Evolutionary conservation across 2,113 vertebrate species (phyloP).

Genomic region (Eulemur macaco): DNA sequence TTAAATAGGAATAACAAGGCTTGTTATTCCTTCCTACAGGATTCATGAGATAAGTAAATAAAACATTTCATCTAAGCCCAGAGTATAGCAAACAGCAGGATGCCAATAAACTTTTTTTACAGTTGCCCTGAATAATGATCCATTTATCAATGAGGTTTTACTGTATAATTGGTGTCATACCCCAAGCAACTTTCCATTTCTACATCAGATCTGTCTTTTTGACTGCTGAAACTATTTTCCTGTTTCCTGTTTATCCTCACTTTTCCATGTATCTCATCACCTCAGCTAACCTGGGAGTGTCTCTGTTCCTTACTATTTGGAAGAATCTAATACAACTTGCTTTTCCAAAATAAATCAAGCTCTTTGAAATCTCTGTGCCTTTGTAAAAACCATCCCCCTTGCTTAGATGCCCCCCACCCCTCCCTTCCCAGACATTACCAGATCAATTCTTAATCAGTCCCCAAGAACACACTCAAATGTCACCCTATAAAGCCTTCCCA

Average conservation of each 20-base stretch:
- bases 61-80: neutral
- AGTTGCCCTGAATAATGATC: neutral
- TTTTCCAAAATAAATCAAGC: neutral
- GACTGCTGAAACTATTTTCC: neutral
- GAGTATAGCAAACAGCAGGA: neutral
- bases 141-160: neutral
- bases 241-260: conserved; percentile 7
- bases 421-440: neutral
- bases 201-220: neutral
- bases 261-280: neutral
- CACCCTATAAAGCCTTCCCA: neutral
- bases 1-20: neutral
- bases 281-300: neutral
- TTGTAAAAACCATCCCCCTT: neutral
- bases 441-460: neutral
- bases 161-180: neutral
- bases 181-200: neutral
- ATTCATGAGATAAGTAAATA: neutral
- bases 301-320: neutral
- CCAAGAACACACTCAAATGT: neutral
- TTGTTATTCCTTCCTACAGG: neutral
- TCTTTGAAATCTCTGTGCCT: neutral
- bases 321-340: neutral
- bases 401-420: neutral
- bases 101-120: neutral